Evolutionary conservation across 1,140 invertebrate genomes (phyloP).

Genomic region (Cotesia vestalis): DNA sequence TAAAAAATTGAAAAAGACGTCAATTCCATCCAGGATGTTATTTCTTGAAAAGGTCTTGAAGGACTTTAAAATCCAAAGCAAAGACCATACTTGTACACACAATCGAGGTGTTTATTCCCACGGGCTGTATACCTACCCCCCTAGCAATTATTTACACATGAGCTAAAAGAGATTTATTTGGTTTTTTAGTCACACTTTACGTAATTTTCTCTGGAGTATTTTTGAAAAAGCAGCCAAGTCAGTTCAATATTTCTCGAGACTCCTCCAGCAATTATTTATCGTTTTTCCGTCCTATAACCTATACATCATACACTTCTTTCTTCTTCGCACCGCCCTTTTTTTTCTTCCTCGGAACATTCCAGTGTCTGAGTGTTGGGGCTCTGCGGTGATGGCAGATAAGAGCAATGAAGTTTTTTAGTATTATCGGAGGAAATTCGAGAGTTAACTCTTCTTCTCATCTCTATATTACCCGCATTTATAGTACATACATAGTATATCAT

Average conservation of each 20-base stretch:
- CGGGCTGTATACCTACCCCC: background rate
- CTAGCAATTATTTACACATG: slow-evolving; percentile 13
- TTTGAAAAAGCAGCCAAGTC: background rate
- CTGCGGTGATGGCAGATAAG: too few relatives aligned
- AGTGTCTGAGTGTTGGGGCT: too few relatives aligned
- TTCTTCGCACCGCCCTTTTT: too few relatives aligned
- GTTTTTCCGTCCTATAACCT: background rate
- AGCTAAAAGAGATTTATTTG: background rate
- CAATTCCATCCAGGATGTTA: too few relatives aligned
- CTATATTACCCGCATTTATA: background rate
- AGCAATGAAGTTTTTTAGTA: too few relatives aligned
- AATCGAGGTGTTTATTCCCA: slow-evolving; percentile 1
- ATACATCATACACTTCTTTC: too few relatives aligned
- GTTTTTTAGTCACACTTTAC: slow-evolving; percentile 15
- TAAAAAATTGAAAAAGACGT: too few relatives aligned
- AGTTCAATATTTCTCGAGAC: slow-evolving; percentile 10
- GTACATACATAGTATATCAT: background rate
- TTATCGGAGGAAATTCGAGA: background rate
- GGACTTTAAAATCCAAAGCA: too few relatives aligned
- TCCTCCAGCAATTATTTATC: slow-evolving; percentile 4
- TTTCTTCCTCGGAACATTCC: background rate
- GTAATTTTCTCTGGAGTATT: background rate
- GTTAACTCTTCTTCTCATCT: too few relatives aligned
- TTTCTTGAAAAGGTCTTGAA: too few relatives aligned
- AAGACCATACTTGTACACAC: background rate